Base-by-base conservation (phyloP, 2,113 vertebrate genomes). In the Bubo scandiacus region DNA sequence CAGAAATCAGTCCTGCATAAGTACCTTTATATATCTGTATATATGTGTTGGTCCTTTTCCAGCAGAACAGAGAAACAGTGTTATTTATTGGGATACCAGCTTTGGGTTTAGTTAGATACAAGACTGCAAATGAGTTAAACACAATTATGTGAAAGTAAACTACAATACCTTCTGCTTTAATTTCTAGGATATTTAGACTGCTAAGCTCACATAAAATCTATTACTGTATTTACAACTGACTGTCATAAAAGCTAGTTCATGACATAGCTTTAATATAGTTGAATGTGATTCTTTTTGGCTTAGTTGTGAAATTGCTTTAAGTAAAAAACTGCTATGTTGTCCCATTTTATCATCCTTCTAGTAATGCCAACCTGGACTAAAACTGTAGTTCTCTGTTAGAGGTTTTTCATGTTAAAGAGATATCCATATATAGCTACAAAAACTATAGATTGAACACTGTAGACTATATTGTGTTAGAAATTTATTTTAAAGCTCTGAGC, bases 261-360 rank as follows among this genome's bases (percentile, higher is more conserved):
- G 52, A 59, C 68, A 81, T 63, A 93, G 40, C 49, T 96, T 97
- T 94, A 90, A 86, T 91, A 25, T 49, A 59, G 57, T 62, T 85
- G 47, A 83, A 81, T 83, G 32, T 61, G 84, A 94, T 93, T 94
- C 75, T 79, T 90, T 92, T 92, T 90, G 83, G 80, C 47, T 92
- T 96, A 82, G 51, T 89, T 96, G 73, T 91, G 84, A 95, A 97
- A 88, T 77, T 74, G 54, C 91, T 96, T 96, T 82, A 79, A 86
- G 66, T 93, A 82, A 94, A 95, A 86, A 85, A 77, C 88, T 61
- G 12, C 58, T 63, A 49, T 74, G 81, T 86, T 88, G 75, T 82
- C 34, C n/a, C 73, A 49, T 51, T 90, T 95, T 92, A 52, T 65
- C 25, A 52, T 94, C 65, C 72, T 91, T 67, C 71, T 81, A 63